phyloP scores from a whole-genome alignment of 2,797 vertebrate species.

The Capromys pilorides region DNA sequence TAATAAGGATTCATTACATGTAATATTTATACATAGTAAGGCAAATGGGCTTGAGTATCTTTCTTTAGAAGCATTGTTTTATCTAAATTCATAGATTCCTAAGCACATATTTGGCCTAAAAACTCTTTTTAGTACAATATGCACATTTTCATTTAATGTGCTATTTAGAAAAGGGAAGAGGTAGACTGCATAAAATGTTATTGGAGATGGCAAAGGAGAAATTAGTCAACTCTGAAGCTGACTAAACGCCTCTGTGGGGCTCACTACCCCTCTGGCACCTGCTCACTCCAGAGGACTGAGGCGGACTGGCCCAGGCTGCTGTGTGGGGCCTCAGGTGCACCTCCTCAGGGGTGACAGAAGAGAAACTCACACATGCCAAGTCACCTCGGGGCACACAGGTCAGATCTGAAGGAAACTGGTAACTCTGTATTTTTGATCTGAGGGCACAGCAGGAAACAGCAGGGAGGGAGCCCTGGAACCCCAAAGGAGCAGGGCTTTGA shows the following conservation, averaged over 20 bases:
- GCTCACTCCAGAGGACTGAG: not conserved
- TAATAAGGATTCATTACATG: not conserved
- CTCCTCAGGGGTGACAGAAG: constrained; percentile 6
- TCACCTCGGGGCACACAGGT: not conserved
- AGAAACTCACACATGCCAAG: constrained; percentile 24
- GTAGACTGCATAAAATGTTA: not conserved
- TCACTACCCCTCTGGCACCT: not conserved
- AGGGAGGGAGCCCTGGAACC: not conserved
- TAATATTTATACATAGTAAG: not conserved
- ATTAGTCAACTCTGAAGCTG: constrained; percentile 35
- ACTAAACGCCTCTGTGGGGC: not conserved
- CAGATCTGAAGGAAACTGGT: constrained; percentile 40
- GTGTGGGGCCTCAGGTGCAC: not conserved
- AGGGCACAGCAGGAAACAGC: not conserved
- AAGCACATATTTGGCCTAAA: not conserved
- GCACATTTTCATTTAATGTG: not conserved
- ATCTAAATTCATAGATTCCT: not conserved
- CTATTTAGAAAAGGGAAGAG: not conserved
- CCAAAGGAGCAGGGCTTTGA: not conserved
- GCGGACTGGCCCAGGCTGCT: not conserved
- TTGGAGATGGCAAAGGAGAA: not conserved
- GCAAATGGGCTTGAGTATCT: not conserved
- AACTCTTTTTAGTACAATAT: not conserved
- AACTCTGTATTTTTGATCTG: not conserved
- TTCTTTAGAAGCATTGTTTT: not conserved